Evolutionary conservation across 2,797 vertebrate species (phyloP).

Genomic region (Paramormyrops hopkinsi): DNA sequence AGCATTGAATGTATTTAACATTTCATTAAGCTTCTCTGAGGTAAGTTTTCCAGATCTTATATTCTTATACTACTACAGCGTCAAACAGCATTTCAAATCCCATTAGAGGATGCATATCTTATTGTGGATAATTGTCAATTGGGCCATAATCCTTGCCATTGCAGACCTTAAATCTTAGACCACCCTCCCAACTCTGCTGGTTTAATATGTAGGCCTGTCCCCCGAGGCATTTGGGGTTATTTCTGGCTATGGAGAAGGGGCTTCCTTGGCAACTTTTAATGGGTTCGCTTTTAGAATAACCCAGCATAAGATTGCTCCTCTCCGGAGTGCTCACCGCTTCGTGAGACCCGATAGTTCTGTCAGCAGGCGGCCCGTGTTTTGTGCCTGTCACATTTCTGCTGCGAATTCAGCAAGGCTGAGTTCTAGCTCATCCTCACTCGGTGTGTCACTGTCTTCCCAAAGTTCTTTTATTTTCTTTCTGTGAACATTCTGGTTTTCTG

Average conservation of each 20-base stretch:
- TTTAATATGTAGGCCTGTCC: constrained; percentile 26
- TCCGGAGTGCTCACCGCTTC: neutral
- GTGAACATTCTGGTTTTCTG: neutral
- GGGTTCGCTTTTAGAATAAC: constrained; percentile 13
- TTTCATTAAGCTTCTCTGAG: neutral
- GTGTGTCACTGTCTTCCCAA: neutral
- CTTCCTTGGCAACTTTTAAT: constrained; percentile 37
- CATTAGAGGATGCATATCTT: neutral
- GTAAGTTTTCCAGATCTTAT: neutral
- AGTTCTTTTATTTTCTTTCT: neutral
- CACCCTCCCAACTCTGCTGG: constrained; percentile 1
- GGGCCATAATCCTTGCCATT: neutral
- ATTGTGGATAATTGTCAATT: neutral
- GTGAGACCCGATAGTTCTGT: neutral
- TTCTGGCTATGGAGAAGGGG: constrained; percentile 30
- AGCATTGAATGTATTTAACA: neutral
- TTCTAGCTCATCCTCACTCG: neutral
- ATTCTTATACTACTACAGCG: neutral
- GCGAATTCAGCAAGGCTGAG: neutral
- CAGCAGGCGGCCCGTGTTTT: neutral
- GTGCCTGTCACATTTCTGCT: neutral
- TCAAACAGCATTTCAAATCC: neutral
- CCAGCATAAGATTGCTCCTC: neutral
- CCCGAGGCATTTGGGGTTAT: constrained; percentile 33
- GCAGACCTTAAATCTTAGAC: neutral